Evolutionary conservation across 2,113 vertebrate genomes (phyloP).

Genomic region (Psephotus haematonotus): DNA sequence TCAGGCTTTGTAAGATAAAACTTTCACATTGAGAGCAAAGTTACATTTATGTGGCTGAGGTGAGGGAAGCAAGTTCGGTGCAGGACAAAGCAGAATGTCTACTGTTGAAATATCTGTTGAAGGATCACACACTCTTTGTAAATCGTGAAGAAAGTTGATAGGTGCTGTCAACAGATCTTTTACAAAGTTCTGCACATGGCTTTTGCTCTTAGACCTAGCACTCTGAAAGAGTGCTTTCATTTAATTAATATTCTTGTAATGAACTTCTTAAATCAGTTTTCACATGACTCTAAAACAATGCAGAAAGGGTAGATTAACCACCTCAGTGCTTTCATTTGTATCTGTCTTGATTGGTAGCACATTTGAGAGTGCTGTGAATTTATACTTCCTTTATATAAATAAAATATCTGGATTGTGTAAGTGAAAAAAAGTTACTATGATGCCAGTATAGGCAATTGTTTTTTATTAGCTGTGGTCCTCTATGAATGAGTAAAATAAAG

Average conservation of each 20-base stretch:
- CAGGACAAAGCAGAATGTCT: background rate
- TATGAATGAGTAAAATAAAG: background rate
- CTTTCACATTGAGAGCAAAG: background rate
- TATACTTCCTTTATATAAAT: background rate
- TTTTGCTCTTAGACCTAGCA: background rate
- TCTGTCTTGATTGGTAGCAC: background rate
- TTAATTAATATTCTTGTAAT: background rate
- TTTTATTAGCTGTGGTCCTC: background rate
- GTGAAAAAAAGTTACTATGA: background rate
- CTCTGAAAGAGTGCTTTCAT: background rate
- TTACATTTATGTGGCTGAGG: background rate
- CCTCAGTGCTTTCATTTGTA: background rate
- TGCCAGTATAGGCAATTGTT: accelerated
- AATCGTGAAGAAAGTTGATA: background rate
- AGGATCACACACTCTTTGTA: background rate
- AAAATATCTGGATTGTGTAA: background rate
- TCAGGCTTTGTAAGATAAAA: background rate
- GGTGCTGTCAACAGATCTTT: background rate
- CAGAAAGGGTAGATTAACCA: background rate
- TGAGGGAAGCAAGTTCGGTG: background rate
- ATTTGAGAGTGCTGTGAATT: background rate
- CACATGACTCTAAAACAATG: background rate
- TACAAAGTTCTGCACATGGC: background rate
- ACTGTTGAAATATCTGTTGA: background rate
- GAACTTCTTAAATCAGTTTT: background rate